These are phyloP conservation scores for Bombylius discolor DNA, from an alignment of 2,888 invertebrate genomes.

Conservation along the genomic window DNA sequence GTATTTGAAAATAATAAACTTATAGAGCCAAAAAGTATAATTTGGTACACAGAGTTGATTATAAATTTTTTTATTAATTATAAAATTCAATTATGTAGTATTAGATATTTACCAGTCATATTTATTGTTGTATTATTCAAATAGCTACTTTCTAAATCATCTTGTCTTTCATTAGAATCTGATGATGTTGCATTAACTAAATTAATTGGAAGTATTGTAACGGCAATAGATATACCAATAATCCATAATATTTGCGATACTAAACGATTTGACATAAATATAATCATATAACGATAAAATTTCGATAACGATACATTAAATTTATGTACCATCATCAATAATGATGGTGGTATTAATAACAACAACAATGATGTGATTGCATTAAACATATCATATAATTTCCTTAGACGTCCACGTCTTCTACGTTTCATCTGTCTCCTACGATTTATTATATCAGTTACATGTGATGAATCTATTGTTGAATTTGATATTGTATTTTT, in stretches of 20 bases:
- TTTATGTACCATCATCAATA: neutral
- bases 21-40: too few species aligned
- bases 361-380: constrained; percentile 4
- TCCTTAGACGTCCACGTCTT: constrained; percentile 35
- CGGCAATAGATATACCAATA: constrained; percentile 19
- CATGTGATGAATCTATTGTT: neutral
- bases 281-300: constrained; percentile 15
- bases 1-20: too few species aligned
- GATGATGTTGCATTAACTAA: constrained; percentile 22
- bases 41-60: too few species aligned
- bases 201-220: constrained; percentile 21
- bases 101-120: neutral
- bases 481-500: neutral
- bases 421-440: constrained; percentile 22
- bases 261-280: constrained; percentile 7
- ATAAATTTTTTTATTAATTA: too few species aligned
- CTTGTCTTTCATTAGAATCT: neutral
- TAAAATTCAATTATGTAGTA: too few species aligned
- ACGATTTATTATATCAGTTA: constrained; percentile 2
- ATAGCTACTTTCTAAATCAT: neutral
- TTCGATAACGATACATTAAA: constrained; percentile 19
- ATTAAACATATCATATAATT: constrained; percentile 3
- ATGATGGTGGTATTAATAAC: constrained; percentile 1
- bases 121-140: neutral
- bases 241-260: constrained; percentile 14